Evolutionary conservation across 2,888 invertebrate genomes (phyloP), one percentile per base, ranked within the genome.

Genomic region (Cheilosia vernalis): DNA sequence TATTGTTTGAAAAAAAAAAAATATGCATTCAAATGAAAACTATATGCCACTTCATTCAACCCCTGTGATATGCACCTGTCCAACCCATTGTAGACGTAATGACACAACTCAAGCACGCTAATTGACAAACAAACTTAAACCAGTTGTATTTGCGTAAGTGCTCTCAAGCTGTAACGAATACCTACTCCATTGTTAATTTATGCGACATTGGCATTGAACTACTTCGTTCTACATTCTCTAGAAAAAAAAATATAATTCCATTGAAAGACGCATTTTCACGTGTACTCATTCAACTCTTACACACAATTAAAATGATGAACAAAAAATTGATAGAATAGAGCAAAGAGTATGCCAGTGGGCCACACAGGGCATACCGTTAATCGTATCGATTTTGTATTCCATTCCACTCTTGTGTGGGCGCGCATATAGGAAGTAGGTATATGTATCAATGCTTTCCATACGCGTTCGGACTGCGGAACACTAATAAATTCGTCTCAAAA

Each of bases 171-270:
- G 60, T 21, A 47, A 17, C 27, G 60, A 55, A 30, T 33, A 40
- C 17, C n/a, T 27, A 51, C 42, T 49, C 24, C 7, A 63, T 66
- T 73, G 44, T 44, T 66, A 80, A 73, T 67, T 72, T 47, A 61
- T 73, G 47, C 55, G 67, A 47, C 80, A 80, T 80, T 80, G 80
- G 74, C 80, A 80, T 73, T 80, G 80, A 66, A 74, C 66, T 67
- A 73, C 47, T 55, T 80, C 73, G 80, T 80, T 66, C 61, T 73
- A 74, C 60, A 55, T 47, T 37, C 10, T 10, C 4, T 13, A 0
- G 10, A 37, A 37, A 37, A 37, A 27, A 55, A 40, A 60, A 61
- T 17, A 2, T 3, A n/a, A 17, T 44, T 55, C 6, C 55, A 74
- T 44, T 61, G 53, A 40, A 40, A 51, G 66, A 53, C 30, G 27